A percentile compares a stretch with the other conserved stretches of the same genome.
Conservation (phyloP, 2,797 vertebrate species). For the Phoxinus dragarum region DNA sequence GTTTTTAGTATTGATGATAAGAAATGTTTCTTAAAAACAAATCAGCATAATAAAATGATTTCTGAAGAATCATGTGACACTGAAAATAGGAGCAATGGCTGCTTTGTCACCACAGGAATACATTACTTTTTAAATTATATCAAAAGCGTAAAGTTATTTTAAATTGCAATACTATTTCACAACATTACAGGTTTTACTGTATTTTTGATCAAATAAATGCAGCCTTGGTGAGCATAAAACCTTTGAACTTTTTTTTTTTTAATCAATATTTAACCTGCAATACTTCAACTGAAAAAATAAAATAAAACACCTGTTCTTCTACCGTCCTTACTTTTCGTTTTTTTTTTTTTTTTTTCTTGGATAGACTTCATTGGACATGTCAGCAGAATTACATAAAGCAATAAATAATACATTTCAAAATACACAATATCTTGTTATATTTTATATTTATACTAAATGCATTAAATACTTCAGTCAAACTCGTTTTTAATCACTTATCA, state of each 20-base stretch:
- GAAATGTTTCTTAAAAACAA: not conserved
- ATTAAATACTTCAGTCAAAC: not conserved
- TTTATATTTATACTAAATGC: not conserved
- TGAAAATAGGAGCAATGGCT: not conserved
- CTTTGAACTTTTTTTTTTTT: no score
- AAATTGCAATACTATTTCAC: not conserved
- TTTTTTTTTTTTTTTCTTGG: not conserved
- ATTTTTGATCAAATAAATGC: slow-evolving; percentile 18
- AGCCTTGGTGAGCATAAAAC: not conserved
- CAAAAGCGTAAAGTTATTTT: not conserved
- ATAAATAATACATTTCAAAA: not conserved
- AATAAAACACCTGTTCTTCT: not conserved
- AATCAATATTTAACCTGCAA: not conserved
- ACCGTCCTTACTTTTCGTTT: not conserved
- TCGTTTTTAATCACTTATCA: slow-evolving; percentile 4
- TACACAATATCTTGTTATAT: not conserved
- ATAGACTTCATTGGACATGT: not conserved
- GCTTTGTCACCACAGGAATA: not conserved
- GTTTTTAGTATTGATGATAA: not conserved
- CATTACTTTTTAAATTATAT: not conserved
- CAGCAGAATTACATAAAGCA: slow-evolving; percentile 4
- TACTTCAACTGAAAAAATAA: not conserved
- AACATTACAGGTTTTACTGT: not conserved
- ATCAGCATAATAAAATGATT: not conserved
- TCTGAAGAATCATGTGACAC: not conserved